Conservation (phyloP, 2,797 vertebrate species). For the Coccyzus lansbergi region DNA sequence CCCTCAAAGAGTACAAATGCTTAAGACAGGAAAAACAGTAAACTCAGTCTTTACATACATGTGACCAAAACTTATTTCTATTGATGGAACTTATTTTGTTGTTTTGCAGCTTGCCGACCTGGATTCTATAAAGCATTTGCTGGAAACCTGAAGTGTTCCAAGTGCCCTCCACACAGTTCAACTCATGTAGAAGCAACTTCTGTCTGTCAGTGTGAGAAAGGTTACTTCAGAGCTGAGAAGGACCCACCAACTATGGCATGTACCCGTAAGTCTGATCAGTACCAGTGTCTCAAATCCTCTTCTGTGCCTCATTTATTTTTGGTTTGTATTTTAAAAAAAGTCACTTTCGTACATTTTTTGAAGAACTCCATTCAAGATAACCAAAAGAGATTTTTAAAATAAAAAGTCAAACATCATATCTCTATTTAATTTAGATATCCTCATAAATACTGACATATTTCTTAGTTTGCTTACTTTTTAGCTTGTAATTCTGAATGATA, state of each 20-base stretch:
- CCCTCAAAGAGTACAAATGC: no score
- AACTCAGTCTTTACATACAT: not conserved
- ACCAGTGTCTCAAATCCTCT: not conserved
- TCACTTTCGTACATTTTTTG: not conserved
- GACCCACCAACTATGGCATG: conserved; percentile 96
- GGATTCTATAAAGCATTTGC: conserved; percentile 96
- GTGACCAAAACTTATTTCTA: not conserved
- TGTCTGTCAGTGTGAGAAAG: conserved; percentile 90
- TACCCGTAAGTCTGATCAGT: conserved; percentile 86
- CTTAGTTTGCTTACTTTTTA: not conserved
- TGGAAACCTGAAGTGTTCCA: conserved; percentile 92
- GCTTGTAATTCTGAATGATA: not conserved
- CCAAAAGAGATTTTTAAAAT: not conserved
- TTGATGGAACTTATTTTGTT: conserved; percentile 27
- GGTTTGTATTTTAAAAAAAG: not conserved
- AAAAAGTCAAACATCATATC: not conserved
- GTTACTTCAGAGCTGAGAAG: conserved; percentile 92
- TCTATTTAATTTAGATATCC: not conserved
- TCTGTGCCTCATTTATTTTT: not conserved
- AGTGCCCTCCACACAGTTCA: conserved; percentile 93
- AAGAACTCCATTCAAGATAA: not conserved
- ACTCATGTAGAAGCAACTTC: conserved; percentile 87
- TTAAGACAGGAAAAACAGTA: no score
- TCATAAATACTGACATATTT: not conserved
- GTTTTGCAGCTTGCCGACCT: conserved; percentile 86